These are phyloP conservation scores for Chrysemys picta DNA, from an alignment of 2,113 vertebrate species.

Conservation along the genomic window DNA sequence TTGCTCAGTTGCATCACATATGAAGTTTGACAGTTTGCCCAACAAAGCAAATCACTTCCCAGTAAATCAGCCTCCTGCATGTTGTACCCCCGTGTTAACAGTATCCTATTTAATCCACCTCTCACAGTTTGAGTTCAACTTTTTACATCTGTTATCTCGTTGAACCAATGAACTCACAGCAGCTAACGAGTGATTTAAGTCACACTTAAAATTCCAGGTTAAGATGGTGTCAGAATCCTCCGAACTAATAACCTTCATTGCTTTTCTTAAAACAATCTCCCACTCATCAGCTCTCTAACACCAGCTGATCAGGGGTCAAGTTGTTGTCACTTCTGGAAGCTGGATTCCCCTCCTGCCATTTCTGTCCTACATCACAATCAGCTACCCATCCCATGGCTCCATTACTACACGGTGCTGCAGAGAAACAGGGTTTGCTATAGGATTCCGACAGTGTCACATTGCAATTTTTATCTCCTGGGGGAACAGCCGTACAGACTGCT, in stretches of 20 bases:
- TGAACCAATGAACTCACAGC: background rate
- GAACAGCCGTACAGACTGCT: constrained; percentile 1
- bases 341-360: background rate
- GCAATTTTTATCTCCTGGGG: background rate
- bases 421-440: rapidly evolving
- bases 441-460: rapidly evolving
- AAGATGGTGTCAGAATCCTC: background rate
- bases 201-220: constrained; percentile 31
- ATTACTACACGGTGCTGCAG: background rate
- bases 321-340: background rate
- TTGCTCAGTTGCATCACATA: rapidly evolving
- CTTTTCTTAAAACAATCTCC: background rate
- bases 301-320: background rate
- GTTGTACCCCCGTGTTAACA: background rate
- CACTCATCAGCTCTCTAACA: constrained; percentile 16
- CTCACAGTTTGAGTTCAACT: background rate
- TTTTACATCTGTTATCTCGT: background rate
- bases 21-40: background rate
- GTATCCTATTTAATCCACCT: background rate
- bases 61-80: background rate
- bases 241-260: constrained; percentile 24
- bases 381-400: background rate
- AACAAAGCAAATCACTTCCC: background rate
- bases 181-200: constrained; percentile 34
- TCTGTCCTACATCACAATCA: background rate